A percentile compares a stretch with the other conserved stretches of the same genome.
phyloP scores from a whole-genome alignment of 2,113 vertebrate genomes.

The Acanthisitta chloris region DNA sequence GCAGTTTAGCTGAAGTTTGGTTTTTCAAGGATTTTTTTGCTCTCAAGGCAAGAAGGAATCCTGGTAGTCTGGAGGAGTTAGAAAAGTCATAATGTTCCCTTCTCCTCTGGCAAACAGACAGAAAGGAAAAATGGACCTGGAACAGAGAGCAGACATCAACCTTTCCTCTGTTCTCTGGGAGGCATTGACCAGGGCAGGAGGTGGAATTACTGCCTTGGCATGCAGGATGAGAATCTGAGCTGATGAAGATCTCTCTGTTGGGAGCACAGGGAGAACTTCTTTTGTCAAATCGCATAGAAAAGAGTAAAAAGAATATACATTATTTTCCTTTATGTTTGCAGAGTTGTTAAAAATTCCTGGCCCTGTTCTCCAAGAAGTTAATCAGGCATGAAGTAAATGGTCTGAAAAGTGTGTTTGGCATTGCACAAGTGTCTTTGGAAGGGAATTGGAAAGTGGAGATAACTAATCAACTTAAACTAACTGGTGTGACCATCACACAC shows the following conservation, averaged over 20 bases:
- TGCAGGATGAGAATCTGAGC: not conserved
- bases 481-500: not conserved
- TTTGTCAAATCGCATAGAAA: not conserved
- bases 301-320: not conserved
- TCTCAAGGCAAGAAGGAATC: not conserved
- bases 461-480: not conserved
- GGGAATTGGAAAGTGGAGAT: not conserved
- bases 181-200: not conserved
- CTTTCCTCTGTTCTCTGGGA: not conserved
- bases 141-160: not conserved
- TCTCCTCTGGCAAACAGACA: not conserved
- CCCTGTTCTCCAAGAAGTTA: not conserved
- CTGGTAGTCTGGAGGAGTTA: not conserved
- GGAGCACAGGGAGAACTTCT: not conserved
- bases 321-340: not conserved
- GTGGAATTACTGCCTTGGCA: not conserved
- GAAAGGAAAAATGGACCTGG: not conserved
- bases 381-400: not conserved
- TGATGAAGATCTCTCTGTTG: not conserved
- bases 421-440: not conserved
- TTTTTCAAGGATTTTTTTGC: not conserved
- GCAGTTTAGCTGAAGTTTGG: not conserved
- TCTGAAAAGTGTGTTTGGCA: not conserved
- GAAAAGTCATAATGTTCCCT: not conserved
- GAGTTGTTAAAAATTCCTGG: conserved; percentile 16